phyloP scores from a whole-genome alignment of 2,797 vertebrate genomes.

The Masticophis lateralis region DNA sequence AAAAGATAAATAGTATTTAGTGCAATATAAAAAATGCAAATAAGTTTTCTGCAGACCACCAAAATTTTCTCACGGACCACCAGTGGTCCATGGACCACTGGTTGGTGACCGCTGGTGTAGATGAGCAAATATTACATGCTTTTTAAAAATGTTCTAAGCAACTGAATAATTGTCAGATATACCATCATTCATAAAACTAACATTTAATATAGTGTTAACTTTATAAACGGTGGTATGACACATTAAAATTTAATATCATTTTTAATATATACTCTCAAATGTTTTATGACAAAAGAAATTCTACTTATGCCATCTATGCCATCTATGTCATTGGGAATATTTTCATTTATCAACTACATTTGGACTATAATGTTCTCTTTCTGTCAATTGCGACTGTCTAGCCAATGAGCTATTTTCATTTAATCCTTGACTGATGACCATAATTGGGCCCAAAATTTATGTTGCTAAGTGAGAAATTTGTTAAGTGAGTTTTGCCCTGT shows the following conservation, averaged over 20 bases:
- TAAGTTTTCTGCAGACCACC: too few species aligned
- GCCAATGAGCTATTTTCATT: background rate
- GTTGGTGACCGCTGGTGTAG: background rate
- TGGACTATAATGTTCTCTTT: background rate
- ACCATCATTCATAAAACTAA: background rate
- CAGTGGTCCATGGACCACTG: too few species aligned
- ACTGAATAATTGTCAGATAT: background rate
- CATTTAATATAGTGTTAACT: background rate
- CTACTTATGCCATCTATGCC: background rate
- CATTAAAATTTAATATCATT: background rate
- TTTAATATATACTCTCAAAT: slow-evolving; percentile 14
- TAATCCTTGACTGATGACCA: background rate
- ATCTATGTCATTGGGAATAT: background rate
- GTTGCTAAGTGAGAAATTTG: background rate
- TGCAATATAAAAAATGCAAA: too few species aligned
- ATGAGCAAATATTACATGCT: background rate
- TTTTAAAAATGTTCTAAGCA: background rate
- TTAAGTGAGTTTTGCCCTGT: background rate
- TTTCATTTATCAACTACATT: slow-evolving; percentile 11
- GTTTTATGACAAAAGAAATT: background rate
- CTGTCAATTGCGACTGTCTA: background rate
- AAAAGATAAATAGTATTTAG: too few species aligned
- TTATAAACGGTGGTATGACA: background rate
- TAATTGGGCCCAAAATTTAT: background rate
- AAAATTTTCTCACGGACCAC: too few species aligned